phyloP scores from a whole-genome alignment of 1,140 invertebrate genomes.

The Stratiolaelaps scimitus region DNA sequence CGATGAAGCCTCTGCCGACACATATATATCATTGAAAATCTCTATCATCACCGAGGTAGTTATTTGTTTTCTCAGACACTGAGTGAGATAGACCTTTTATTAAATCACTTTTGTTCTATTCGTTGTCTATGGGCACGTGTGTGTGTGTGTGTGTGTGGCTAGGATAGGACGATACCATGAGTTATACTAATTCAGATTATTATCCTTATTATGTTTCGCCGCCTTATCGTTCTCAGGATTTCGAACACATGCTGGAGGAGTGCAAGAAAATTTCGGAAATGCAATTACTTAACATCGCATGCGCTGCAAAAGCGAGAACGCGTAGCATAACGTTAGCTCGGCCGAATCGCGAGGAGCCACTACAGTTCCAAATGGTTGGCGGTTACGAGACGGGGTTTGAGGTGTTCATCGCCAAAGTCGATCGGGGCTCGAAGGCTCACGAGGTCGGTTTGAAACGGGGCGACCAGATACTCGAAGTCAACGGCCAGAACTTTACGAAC shows the following conservation, averaged over 20 bases:
- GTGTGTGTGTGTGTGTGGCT: too few species aligned
- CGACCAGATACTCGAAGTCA: slow-evolving; percentile 93
- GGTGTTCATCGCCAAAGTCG: slow-evolving; percentile 88
- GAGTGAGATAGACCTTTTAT: too few species aligned
- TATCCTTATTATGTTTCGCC: slow-evolving; percentile 23
- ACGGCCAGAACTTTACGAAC: slow-evolving; percentile 87
- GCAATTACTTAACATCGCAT: slow-evolving; percentile 81
- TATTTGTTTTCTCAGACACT: too few species aligned
- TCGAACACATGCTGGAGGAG: slow-evolving; percentile 29
- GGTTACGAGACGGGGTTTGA: slow-evolving; percentile 78
- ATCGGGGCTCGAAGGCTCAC: slow-evolving; percentile 80
- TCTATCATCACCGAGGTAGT: too few species aligned
- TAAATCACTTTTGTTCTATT: too few species aligned
- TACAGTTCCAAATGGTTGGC: slow-evolving; percentile 86
- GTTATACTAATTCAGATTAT: not conserved
- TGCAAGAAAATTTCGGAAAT: slow-evolving; percentile 43
- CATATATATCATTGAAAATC: too few species aligned
- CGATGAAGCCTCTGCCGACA: too few species aligned
- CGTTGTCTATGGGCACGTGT: too few species aligned
- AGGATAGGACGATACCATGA: too few species aligned
- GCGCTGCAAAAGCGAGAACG: slow-evolving; percentile 83
- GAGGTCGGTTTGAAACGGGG: slow-evolving; percentile 91
- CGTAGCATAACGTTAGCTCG: slow-evolving; percentile 78
- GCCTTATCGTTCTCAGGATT: slow-evolving; percentile 2
- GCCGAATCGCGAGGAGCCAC: slow-evolving; percentile 73